Evolutionary conservation across 1,140 invertebrate genomes (phyloP), one percentile per base, ranked within the genome.

Genomic region (Drosophila elegans): DNA sequence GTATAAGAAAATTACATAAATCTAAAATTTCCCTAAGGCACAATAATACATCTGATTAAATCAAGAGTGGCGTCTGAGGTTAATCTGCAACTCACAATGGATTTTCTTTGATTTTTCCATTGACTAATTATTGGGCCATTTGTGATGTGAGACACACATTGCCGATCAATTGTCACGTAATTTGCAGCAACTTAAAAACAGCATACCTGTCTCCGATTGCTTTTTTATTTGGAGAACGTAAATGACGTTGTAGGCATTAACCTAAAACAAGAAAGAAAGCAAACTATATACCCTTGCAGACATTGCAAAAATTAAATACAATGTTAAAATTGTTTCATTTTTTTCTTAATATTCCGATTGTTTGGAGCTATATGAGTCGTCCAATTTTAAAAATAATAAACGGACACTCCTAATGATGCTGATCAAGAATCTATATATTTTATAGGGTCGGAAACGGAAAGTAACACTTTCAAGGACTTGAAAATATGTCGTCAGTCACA

Each of bases 221-320:
- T 57, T 76, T 27, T 66, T 59, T 54, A 42, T 69, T 49, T 52
- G 55, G 21, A 46, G 53, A 64, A 66, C 41, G 60, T 66, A 75
- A 74, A 66, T 75, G 73, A 75, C 64, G 42, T 54, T 41, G 54
- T 71, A 76, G 74, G 62, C 74, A 59, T 54, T 54, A 64, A 64
- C 72, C 71, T 64, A 13, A 78, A 64, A 76, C 71, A n/a, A n/a
- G 59, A 59, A 42, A 57, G 29, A 32, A 32, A 32, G 29, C n/a
- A n/a, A n/a, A n/a, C n/a, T n/a, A n/a, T n/a, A 21, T 21, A 21
- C 16, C 16, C 16, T 21, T 21, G 16, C 16, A 21, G 16, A 21
- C 16, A 21, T 21, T 21, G 16, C 16, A 21, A 21, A 21, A 21
- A 21, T 21, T 21, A 21, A 21, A 21, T 21, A 21, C 16, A 21